These are phyloP conservation scores for Bryconaethiops microstoma DNA, from an alignment of 2,797 vertebrate genomes.

Conservation along the genomic window DNA sequence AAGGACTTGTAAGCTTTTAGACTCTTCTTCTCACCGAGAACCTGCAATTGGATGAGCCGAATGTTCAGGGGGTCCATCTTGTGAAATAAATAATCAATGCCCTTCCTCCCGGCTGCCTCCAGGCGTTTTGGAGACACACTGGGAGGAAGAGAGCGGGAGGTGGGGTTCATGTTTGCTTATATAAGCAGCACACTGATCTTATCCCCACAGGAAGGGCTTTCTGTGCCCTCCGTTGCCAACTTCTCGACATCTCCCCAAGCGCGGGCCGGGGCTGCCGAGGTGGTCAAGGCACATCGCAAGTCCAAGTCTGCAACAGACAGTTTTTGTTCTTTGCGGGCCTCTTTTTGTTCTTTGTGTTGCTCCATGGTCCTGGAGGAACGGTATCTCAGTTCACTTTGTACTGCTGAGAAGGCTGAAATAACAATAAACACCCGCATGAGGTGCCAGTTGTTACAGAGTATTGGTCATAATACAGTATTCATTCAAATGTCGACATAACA, in stretches of 20 bases:
- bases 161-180: constrained; percentile 22
- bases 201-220: constrained; percentile 6
- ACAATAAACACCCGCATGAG: too few species aligned
- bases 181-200: constrained; percentile 18
- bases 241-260: not conserved
- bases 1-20: not conserved
- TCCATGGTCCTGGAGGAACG: too few species aligned
- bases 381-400: too few species aligned
- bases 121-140: constrained; percentile 60
- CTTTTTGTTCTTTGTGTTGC: too few species aligned
- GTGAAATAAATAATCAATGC: constrained; percentile 72
- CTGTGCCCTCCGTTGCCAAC: not conserved
- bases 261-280: not conserved
- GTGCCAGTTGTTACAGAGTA: too few species aligned
- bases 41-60: not conserved
- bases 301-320: too few species aligned
- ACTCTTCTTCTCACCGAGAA: not conserved
- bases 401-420: too few species aligned
- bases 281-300: not conserved
- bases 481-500: too few species aligned
- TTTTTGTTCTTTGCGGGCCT: too few species aligned
- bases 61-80: constrained; percentile 63
- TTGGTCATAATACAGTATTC: too few species aligned
- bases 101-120: constrained; percentile 62
- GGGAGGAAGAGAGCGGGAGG: constrained; percentile 11